Conservation (phyloP, 2,888 invertebrate genomes). For the Matsumyia berberina region DNA sequence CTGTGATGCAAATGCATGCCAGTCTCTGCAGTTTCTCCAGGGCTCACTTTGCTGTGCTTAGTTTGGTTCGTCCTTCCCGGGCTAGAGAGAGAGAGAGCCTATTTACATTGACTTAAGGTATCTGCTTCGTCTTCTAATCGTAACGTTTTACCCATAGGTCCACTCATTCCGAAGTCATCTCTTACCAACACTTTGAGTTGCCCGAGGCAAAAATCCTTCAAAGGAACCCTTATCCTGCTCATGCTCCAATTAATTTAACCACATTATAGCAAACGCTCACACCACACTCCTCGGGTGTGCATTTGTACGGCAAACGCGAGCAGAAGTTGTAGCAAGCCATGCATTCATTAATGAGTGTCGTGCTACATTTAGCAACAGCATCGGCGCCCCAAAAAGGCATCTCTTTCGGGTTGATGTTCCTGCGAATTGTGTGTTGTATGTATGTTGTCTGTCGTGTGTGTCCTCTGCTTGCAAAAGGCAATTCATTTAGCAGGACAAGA, state of each 20-base stretch:
- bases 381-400: constrained; percentile 39
- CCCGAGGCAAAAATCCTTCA: too few species aligned
- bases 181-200: too few species aligned
- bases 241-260: constrained; percentile 44
- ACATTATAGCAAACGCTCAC: constrained; percentile 38
- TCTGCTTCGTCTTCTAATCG: too few species aligned
- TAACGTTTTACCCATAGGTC: too few species aligned
- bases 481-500: constrained; percentile 65
- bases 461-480: constrained; percentile 29
- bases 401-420: constrained; percentile 23
- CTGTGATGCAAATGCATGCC: too few species aligned
- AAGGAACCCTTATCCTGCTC: constrained; percentile 11
- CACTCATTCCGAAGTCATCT: too few species aligned
- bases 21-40: too few species aligned
- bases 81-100: too few species aligned
- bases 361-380: constrained; percentile 27
- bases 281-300: constrained; percentile 18
- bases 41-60: too few species aligned
- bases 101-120: too few species aligned
- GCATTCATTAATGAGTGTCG: constrained; percentile 59
- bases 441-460: not conserved
- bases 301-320: constrained; percentile 61
- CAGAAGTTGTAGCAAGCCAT: constrained; percentile 32
- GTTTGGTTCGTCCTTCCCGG: too few species aligned
- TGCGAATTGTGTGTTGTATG: constrained; percentile 12